phyloP scores from a whole-genome alignment of 2,113 vertebrate genomes.

The Cryptomyrus ogoouensis region DNA sequence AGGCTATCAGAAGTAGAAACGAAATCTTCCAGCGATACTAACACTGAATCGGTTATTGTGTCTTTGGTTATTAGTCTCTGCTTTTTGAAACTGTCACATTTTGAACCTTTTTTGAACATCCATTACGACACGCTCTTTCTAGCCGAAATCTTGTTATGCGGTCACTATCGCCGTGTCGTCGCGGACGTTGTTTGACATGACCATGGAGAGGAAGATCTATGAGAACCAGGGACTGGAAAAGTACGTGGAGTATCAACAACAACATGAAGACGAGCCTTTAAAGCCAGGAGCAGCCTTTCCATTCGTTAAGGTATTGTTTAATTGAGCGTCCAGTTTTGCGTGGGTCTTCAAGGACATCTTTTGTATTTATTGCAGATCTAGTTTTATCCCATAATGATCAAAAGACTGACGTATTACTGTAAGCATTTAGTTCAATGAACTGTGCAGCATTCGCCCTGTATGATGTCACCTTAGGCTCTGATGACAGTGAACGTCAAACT shows the following conservation, averaged over 20 bases:
- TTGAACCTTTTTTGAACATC: background rate
- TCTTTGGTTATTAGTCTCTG: background rate
- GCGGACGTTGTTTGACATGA: constrained; percentile 81
- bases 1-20: background rate
- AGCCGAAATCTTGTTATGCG: constrained; percentile 82
- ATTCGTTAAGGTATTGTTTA: constrained; percentile 79
- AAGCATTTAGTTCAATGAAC: background rate
- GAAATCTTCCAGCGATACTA: background rate
- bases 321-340: background rate
- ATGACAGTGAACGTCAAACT: constrained; percentile 79
- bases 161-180: constrained; percentile 89
- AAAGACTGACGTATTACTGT: background rate
- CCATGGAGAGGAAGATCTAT: constrained; percentile 71
- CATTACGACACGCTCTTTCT: constrained; percentile 7
- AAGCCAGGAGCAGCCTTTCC: constrained; percentile 77
- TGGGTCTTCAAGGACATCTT: background rate
- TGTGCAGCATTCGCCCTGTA: background rate
- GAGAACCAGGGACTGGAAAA: constrained; percentile 79
- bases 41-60: background rate
- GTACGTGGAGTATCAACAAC: constrained; percentile 75
- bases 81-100: background rate
- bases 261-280: constrained; percentile 73
- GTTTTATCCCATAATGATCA: background rate
- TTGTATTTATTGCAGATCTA: background rate
- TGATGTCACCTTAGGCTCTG: constrained; percentile 50